Evolutionary conservation across 2,113 vertebrate species (phyloP).

Genomic region (Ciconia boyciana): DNA sequence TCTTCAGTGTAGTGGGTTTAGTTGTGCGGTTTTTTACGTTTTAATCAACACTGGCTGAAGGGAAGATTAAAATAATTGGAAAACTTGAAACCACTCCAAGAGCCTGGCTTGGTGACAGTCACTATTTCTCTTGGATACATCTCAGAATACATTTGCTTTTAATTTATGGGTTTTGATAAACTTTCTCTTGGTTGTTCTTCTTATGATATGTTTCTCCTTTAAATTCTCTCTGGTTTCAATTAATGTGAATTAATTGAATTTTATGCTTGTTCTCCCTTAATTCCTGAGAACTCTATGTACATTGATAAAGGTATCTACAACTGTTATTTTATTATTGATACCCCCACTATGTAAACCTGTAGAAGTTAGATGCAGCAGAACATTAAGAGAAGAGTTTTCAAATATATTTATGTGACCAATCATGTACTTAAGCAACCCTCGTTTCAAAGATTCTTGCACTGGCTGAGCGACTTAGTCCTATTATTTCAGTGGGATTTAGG

Average conservation of each 20-base stretch:
- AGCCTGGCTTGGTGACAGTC: neutral
- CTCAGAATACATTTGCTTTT: slow-evolving; percentile 13
- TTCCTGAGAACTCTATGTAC: neutral
- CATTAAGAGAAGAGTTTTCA: neutral
- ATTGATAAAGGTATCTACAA: neutral
- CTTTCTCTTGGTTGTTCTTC: neutral
- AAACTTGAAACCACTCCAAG: neutral
- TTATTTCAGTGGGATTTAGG: neutral
- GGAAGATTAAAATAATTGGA: neutral
- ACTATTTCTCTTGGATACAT: slow-evolving; percentile 5
- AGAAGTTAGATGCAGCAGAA: neutral
- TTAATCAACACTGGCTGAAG: neutral
- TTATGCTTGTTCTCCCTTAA: neutral
- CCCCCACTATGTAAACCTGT: neutral
- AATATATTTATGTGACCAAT: neutral
- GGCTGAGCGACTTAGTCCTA: neutral
- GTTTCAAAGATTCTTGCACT: neutral
- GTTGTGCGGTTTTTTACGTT: neutral
- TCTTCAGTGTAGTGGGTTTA: neutral
- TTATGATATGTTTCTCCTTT: neutral
- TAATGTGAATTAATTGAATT: neutral
- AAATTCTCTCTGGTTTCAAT: neutral
- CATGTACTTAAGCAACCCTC: neutral
- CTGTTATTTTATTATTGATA: neutral
- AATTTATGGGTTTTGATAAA: slow-evolving; percentile 14